Evolutionary conservation across 92 coral and sea anemone species (phyloP), one percentile per base, ranked within the genome.

Genomic region (Zoanthus sociatus): DNA sequence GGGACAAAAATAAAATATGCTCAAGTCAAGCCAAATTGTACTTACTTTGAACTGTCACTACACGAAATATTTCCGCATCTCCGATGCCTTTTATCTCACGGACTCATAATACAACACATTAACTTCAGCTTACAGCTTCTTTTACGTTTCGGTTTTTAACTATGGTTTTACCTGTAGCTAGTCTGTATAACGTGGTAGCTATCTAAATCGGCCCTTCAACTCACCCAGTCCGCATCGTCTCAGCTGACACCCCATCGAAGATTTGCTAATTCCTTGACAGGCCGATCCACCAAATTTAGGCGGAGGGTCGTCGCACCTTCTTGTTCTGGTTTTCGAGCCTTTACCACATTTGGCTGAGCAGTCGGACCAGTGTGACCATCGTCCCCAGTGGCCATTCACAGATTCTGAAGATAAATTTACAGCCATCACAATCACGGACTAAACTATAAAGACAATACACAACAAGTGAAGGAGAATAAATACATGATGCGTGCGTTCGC

Each of bases 301-400:
- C 8, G 87, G 61, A 16, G 87, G 87, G 17, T 83, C 87, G 63
- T 47, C 76, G 74, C 87, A 83, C 30, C n/a, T 67, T 16, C 87
- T 42, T 33, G 61, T 71, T 45, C 87, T 83, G 26, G 9, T 83
- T 9, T 53, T 83, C 3, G 37, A 70, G 16, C 87, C 87, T 48
- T 68, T 51, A 0, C 87, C 87, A 21, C 87, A 83, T n/a, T 14
- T 20, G 17, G 10, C 63, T 30, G 87, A 83, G 66, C 87, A 83
- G 37, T 37, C 78, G 48, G 64, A 45, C 87, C 87, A 83, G 12
- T 50, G 46, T 20, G 87, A 83, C 87, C 87, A 83, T 1, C 67
- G 42, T 26, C 93, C 93, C 71, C 60, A 67, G 69, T 68, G 50
- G 18, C 79, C 63, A 9, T 66, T 14, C 61, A 74, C 66, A 33